Percentiles rank a stretch among this genome's conserved stretches.
These are phyloP conservation scores for Orthonyx spaldingii DNA, from an alignment of 2,113 vertebrate genomes.

Conservation along the genomic window DNA sequence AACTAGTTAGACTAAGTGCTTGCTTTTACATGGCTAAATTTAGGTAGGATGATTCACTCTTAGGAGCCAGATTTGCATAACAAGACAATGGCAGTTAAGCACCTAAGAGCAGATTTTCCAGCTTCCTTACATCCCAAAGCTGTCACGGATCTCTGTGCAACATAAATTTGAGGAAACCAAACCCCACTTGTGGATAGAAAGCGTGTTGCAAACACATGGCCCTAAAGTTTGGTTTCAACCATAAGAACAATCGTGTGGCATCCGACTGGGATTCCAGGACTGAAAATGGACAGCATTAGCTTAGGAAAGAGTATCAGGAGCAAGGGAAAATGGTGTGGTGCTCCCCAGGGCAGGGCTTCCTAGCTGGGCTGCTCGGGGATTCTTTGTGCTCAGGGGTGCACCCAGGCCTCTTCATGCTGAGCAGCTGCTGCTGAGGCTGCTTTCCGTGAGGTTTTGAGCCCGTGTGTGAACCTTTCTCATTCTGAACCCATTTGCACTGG, in stretches of 20 bases:
- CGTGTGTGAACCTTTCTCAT: background rate
- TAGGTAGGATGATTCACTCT: slow-evolving; percentile 14
- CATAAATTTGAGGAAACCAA: background rate
- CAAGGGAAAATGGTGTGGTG: background rate
- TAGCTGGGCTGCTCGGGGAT: accelerated
- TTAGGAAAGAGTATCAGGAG: background rate
- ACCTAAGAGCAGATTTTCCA: background rate
- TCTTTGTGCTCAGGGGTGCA: background rate
- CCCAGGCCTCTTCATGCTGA: background rate
- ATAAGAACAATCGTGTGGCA: background rate
- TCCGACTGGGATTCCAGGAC: background rate
- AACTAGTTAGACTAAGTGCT: slow-evolving; percentile 8
- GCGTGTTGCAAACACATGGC: background rate
- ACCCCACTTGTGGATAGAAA: background rate
- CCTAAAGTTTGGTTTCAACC: background rate
- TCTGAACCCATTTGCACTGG: background rate
- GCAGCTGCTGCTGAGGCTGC: background rate
- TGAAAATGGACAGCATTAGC: background rate
- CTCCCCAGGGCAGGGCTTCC: background rate
- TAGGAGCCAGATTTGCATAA: slow-evolving; percentile 16
- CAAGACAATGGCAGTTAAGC: background rate
- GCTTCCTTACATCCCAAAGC: background rate
- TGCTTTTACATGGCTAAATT: slow-evolving; percentile 12
- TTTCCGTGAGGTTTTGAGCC: background rate
- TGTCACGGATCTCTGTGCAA: background rate